Evolutionary conservation across 2,888 invertebrate species (phyloP), one percentile per base, ranked within the genome.

Genomic region (Raillietiella orientalis): DNA sequence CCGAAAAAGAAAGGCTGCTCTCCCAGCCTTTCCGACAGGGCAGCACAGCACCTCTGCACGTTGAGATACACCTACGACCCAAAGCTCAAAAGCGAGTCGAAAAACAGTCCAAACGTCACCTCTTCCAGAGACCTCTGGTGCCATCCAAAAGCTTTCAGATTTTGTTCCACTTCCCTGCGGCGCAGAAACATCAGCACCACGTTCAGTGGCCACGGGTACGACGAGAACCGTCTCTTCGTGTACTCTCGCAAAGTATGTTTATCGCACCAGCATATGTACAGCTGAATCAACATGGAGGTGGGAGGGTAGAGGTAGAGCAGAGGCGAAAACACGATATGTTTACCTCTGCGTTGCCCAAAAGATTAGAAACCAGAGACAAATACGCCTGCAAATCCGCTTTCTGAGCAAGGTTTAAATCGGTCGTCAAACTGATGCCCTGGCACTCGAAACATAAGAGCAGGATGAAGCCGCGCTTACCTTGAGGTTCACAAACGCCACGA

Each of bases 341-440:
- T 38, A 70, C 69, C 58, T 90, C 87, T 14, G 87, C 79, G 49
- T 77, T 75, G 25, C 69, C 66, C 26, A 93, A 53, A 1, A 84
- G 71, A 39, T 70, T 67, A 29, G 74, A 71, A 4, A 84, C 67
- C 11, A 90, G 52, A 3, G 77, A 70, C 52, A 84, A 75, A 42
- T 79, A 87, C 0, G 90, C 84, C 34, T 75, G 58, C 65, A 90
- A 66, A 41, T 93, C 90, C 0, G 74, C 66, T 40, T 69, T 69
- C 38, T 75, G 66, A 23, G 65, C 61, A 2, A 60, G 55, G 20
- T 63, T 59, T 31, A 87, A 47, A 34, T 59, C 50, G 11, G 55
- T 52, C 4, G 74, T 71, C 19, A 87, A 49, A 4, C 63, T 58
- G 14, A 66, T 59, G 0, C 74, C 74, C 53, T 56, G 36, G n/a